Conservation (phyloP, 2,797 vertebrate species). For the Parotocinclus haroldoi region DNA sequence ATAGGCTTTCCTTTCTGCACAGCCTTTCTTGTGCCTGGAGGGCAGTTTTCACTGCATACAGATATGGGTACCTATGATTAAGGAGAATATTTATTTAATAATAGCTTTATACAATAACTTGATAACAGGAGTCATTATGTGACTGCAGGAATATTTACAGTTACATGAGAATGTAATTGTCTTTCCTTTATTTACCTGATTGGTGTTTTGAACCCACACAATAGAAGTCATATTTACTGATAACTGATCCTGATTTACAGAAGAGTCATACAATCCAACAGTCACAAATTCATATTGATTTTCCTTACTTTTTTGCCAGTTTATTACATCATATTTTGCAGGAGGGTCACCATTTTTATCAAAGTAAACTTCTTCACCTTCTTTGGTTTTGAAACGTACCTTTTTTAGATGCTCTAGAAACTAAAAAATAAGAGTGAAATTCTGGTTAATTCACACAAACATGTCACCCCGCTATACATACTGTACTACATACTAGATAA, state of each 20-base stretch:
- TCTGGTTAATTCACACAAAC: too few relatives aligned
- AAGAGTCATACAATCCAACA: conserved; percentile 63
- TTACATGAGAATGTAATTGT: too few relatives aligned
- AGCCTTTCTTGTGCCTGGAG: conserved; percentile 62
- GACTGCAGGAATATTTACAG: too few relatives aligned
- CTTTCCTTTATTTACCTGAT: conserved; percentile 53
- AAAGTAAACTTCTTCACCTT: conserved; percentile 65
- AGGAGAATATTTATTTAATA: conserved; percentile 6
- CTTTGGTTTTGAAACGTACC: conserved; percentile 57
- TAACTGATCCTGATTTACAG: conserved; percentile 53
- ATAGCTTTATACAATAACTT: neutral
- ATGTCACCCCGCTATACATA: too few relatives aligned
- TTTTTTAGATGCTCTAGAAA: conserved; percentile 58
- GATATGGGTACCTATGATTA: conserved; percentile 60
- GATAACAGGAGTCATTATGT: too few relatives aligned
- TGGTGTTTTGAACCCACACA: conserved; percentile 56
- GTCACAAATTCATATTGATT: conserved; percentile 55
- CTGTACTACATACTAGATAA: too few relatives aligned
- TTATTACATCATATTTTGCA: conserved; percentile 70
- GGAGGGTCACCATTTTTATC: conserved; percentile 66
- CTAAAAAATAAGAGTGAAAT: too few relatives aligned
- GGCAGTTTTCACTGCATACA: conserved; percentile 67
- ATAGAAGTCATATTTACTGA: conserved; percentile 49
- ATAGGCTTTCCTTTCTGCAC: conserved; percentile 56
- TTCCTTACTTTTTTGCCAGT: conserved; percentile 62